These are phyloP conservation scores for Oreochromis aureus DNA, from an alignment of 2,113 vertebrate genomes.

Conservation along the genomic window DNA sequence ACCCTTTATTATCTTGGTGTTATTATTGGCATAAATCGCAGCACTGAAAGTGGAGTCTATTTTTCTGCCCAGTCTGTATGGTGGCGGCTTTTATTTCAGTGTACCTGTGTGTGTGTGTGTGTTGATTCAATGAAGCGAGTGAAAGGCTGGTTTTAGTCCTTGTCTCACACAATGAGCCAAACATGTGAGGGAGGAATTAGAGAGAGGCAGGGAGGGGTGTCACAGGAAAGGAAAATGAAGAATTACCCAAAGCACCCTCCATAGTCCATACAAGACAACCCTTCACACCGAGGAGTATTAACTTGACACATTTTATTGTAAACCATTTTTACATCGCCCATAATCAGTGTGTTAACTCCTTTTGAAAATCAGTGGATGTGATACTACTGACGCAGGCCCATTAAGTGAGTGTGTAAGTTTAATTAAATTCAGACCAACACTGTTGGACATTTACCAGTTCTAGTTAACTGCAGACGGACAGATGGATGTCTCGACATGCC, in stretches of 20 bases:
- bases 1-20: not conserved
- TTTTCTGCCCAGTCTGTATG: not conserved
- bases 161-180: conserved; percentile 33
- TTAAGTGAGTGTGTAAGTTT: not conserved
- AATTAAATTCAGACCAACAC: not conserved
- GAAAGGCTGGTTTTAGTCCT: conserved; percentile 41
- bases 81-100: not conserved
- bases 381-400: not conserved
- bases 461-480: not conserved
- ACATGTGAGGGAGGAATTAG: conserved; percentile 60
- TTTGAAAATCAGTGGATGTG: not conserved
- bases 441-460: not conserved
- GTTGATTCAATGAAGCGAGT: not conserved
- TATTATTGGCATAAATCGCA: not conserved
- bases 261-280: not conserved
- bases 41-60: not conserved
- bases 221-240: not conserved
- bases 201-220: not conserved
- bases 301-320: not conserved
- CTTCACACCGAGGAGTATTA: not conserved
- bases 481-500: not conserved
- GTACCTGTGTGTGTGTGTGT: not conserved
- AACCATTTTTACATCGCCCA: not conserved
- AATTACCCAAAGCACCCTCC: not conserved
- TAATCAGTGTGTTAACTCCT: not conserved